A percentile compares a stretch with the other conserved stretches of the same genome.
Evolutionary conservation across 2,888 invertebrate species (phyloP).

Genomic region (Pyrrhia umbra): DNA sequence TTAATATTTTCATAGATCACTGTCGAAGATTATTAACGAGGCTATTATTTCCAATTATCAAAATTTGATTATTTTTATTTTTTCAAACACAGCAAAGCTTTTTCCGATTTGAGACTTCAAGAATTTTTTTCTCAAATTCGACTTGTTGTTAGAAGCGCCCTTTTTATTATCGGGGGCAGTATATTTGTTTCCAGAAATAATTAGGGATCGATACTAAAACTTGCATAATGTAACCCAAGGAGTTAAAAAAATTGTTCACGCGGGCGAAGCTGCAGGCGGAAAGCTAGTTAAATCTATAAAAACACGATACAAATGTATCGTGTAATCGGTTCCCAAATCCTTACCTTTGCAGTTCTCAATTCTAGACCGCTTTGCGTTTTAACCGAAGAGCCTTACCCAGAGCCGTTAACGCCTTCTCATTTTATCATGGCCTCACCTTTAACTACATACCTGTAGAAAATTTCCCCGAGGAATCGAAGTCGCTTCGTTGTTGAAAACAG

Average conservation of each 20-base stretch:
- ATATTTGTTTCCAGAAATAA: too few species aligned
- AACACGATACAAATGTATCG: background rate
- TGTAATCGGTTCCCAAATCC: background rate
- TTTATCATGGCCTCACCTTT: conserved; percentile 6
- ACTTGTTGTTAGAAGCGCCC: conserved; percentile 9
- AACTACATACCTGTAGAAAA: conserved; percentile 1
- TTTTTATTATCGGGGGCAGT: conserved; percentile 11
- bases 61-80: conserved; percentile 5
- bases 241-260: too few species aligned
- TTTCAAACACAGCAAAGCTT: conserved; percentile 10
- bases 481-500: conserved; percentile 5
- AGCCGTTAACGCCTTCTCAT: background rate
- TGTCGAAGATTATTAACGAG: background rate
- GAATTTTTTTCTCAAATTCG: conserved; percentile 7
- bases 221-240: too few species aligned
- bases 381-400: too few species aligned
- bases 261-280: too few species aligned
- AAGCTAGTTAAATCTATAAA: conserved; percentile 1
- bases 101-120: conserved; percentile 6
- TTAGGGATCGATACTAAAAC: too few species aligned
- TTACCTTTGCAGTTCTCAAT: background rate
- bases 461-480: background rate
- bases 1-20: conserved; percentile 1
- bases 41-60: conserved; percentile 12
- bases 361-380: too few species aligned